These are phyloP conservation scores for Anthopleura sola DNA, from an alignment of 64 coral and sea anemone species.

Conservation along the genomic window DNA sequence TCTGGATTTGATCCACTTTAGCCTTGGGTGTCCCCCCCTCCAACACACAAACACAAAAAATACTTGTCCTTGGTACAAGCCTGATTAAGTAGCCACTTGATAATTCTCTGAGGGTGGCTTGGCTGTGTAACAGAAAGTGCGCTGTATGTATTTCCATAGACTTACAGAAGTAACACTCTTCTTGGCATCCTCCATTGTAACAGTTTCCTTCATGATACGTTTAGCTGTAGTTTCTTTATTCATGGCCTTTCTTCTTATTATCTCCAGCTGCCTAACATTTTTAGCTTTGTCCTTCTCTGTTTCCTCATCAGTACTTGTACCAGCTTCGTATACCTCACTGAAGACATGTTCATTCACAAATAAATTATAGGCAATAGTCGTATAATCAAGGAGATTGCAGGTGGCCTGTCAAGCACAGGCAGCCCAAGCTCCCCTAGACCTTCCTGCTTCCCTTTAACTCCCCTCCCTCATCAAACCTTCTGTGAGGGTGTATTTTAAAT, in stretches of 20 bases:
- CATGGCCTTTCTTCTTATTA: slow-evolving; percentile 61
- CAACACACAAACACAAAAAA: no score
- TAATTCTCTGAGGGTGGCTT: no score
- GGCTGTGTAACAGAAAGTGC: no score
- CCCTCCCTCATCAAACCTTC: background rate
- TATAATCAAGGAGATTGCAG: no score
- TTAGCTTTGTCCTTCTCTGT: slow-evolving; percentile 49
- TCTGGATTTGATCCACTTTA: no score
- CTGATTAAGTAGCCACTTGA: no score
- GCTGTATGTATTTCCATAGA: background rate
- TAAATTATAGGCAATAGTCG: background rate
- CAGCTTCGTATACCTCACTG: slow-evolving; percentile 78
- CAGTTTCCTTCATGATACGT: slow-evolving; percentile 58
- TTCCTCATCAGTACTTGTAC: slow-evolving; percentile 74
- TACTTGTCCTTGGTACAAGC: no score
- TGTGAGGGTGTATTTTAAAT: no score
- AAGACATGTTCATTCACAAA: background rate
- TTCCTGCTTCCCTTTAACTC: background rate
- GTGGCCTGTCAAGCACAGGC: no score
- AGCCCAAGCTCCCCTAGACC: no score
- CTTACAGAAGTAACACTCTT: slow-evolving; percentile 20
- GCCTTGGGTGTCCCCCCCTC: no score
- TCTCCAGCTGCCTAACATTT: slow-evolving; percentile 50
- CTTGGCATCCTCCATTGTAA: slow-evolving; percentile 17
- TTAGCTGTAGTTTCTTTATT: slow-evolving; percentile 60